Base-by-base conservation (phyloP, 1,140 invertebrate genomes). In the Saxidomus purpurata region DNA sequence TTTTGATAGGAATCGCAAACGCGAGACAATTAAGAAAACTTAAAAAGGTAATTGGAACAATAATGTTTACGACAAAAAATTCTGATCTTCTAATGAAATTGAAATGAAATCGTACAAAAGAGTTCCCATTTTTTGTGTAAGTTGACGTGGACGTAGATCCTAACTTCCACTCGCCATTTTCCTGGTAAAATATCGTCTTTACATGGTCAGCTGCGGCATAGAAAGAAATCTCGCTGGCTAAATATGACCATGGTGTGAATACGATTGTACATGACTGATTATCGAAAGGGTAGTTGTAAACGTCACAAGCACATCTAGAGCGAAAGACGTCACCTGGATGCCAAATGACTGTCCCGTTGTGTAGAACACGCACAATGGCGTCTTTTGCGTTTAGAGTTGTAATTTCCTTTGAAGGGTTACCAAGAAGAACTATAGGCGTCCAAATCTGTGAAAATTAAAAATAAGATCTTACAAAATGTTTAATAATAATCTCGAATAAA, bases 271-370 rank as follows among this genome's bases (percentile, higher is more conserved):
- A 87, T 9, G 25, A 40, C 55, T 87, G 84, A 0, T 36, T 43
- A 34, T 87, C 84, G 34, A 87, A 87, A 11, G 84, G 84, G 40
- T 87, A 87, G 17, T 36, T 87, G 17, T 55, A 43, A 8, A 87
- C 52, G 43, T 87, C 71, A 17, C 36, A 59, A 17, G 55, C 49
- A 77, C 84, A 87, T 17, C 59, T 52, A 13, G 71, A 52, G n/a
- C 43, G 34, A 47, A 87, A 87, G 19, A 87, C 84, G 69, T 87
- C 84, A 47, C 84, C 84, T 25, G 84, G 84, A 28, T 52, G 31
- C 84, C 84, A 87, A 13, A 87, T 77, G 6, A 63, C 36, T 28
- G 69, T 77, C 36, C 84, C 84, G 19, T 87, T 87, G 67, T 59
- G 61, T 6, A 77, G 28, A 31, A 87, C 49, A 2, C 84, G 47